phyloP scores from a whole-genome alignment of 2,888 invertebrate genomes.

The Myathropa florea region DNA sequence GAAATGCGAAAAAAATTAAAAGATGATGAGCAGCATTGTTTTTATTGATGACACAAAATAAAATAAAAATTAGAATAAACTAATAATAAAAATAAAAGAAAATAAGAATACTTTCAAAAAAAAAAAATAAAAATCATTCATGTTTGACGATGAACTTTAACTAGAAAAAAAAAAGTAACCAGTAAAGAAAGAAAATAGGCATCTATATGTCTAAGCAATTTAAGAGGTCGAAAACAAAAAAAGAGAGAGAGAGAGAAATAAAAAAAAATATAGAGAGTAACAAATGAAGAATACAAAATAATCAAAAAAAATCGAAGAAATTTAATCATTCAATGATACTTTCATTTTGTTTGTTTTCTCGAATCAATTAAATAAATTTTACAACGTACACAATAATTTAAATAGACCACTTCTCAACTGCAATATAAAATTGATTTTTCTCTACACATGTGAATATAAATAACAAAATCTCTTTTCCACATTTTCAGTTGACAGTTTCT shows the following conservation, averaged over 20 bases:
- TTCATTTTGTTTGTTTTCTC: constrained; percentile 1
- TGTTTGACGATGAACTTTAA: constrained; percentile 19
- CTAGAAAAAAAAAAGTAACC: constrained; percentile 8
- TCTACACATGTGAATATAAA: constrained; percentile 23
- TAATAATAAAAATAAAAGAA: constrained; percentile 38
- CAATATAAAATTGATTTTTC: constrained; percentile 32
- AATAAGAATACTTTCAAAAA: constrained; percentile 26
- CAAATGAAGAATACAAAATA: constrained; percentile 34
- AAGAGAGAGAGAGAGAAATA: background rate
- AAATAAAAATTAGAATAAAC: constrained; percentile 59
- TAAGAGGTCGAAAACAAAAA: background rate
- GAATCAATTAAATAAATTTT: constrained; percentile 48
- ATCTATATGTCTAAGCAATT: constrained; percentile 20
- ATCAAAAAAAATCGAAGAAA: background rate
- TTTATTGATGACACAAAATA: constrained; percentile 67
- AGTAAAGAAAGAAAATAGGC: constrained; percentile 9
- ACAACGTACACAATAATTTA: constrained; percentile 67
- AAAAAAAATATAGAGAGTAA: constrained; percentile 11
- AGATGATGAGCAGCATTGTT: constrained; percentile 60
- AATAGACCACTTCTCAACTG: constrained; percentile 55
- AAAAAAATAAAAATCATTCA: constrained; percentile 15
- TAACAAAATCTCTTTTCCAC: constrained; percentile 45
- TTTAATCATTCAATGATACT: background rate
- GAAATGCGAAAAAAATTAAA: constrained; percentile 26
- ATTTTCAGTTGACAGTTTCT: constrained; percentile 37